Percentiles rank a stretch among this genome's conserved stretches.
phyloP scores from a whole-genome alignment of 2,888 invertebrate species.

The Smittia sp. region DNA sequence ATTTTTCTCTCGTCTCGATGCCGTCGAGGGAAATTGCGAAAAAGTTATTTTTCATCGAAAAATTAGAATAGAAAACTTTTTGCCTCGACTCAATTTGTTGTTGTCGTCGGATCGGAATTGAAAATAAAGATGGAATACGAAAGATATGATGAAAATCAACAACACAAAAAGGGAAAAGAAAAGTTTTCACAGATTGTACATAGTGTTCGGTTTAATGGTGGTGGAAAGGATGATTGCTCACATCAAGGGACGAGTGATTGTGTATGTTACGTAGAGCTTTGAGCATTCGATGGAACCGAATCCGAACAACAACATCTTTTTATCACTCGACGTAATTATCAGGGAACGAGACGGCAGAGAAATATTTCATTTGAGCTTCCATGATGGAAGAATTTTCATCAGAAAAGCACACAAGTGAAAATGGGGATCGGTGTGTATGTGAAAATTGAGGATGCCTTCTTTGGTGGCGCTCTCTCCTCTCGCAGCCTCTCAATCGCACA shows the following conservation, averaged over 20 bases:
- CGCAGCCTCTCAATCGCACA: background rate
- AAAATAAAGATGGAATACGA: conserved; percentile 33
- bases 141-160: conserved; percentile 29
- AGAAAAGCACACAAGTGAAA: conserved; percentile 20
- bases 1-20: background rate
- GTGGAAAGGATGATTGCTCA: conserved; percentile 20
- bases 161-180: conserved; percentile 8
- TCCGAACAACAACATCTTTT: conserved; percentile 29
- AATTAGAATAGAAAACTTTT: background rate
- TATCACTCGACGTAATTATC: conserved; percentile 34
- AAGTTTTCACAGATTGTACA: background rate
- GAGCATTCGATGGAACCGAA: background rate
- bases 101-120: conserved; percentile 33
- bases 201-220: conserved; percentile 19
- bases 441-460: background rate
- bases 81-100: background rate
- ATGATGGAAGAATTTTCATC: conserved; percentile 29
- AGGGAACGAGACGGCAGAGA: background rate
- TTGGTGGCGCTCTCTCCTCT: background rate
- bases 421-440: background rate
- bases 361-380: background rate
- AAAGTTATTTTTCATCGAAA: background rate
- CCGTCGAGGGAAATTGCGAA: background rate
- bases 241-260: background rate
- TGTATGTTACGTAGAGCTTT: background rate